These are phyloP conservation scores for Hydrocynus forskahlii DNA, from an alignment of 2,797 vertebrate species.

Conservation along the genomic window DNA sequence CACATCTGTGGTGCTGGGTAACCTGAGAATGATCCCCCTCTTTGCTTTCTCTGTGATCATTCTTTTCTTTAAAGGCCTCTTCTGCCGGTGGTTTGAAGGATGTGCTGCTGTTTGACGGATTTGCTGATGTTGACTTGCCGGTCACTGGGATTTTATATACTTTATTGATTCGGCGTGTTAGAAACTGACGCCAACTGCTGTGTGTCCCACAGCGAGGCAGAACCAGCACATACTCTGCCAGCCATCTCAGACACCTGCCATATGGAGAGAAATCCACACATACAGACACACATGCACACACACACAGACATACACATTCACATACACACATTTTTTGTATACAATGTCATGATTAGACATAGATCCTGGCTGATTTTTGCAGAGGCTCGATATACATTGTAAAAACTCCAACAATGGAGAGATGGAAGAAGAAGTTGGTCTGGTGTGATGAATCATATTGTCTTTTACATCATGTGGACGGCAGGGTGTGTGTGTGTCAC, in stretches of 20 bases:
- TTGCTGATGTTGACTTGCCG: neutral
- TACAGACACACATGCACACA: neutral
- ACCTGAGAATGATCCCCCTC: neutral
- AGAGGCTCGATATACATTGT: too few relatives aligned
- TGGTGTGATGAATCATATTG: too few relatives aligned
- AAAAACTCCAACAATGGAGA: too few relatives aligned
- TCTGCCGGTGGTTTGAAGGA: slow-evolving; percentile 5
- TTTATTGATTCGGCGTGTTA: slow-evolving; percentile 38
- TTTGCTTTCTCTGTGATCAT: neutral
- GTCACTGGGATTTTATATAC: slow-evolving; percentile 19
- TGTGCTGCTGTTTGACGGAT: slow-evolving; percentile 3
- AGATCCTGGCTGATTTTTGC: too few relatives aligned
- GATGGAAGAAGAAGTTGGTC: too few relatives aligned
- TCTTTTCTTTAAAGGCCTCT: neutral
- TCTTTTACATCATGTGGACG: too few relatives aligned
- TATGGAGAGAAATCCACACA: neutral
- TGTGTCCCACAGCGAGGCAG: neutral
- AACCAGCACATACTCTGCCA: neutral
- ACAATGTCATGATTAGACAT: too few relatives aligned
- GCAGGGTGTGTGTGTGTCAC: too few relatives aligned
- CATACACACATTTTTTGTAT: neutral
- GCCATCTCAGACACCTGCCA: neutral
- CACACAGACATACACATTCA: neutral
- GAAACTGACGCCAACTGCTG: slow-evolving; percentile 8
- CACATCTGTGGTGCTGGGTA: neutral